phyloP scores from a whole-genome alignment of 2,797 vertebrate species.

The Onychomys leucogaster region DNA sequence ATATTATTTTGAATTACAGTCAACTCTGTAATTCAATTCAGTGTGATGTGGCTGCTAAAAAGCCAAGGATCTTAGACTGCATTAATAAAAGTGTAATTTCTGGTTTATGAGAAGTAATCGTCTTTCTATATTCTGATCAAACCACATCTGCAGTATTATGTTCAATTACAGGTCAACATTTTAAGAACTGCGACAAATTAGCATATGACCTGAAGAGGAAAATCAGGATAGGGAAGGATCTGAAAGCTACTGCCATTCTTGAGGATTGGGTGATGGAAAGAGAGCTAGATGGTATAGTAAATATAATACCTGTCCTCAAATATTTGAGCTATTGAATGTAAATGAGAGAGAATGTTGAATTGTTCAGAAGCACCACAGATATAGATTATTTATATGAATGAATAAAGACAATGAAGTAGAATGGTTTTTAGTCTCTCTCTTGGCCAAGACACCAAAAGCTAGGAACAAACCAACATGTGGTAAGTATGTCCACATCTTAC shows the following conservation, averaged over 20 bases:
- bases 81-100: constrained; percentile 83
- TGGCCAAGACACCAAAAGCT: constrained; percentile 20
- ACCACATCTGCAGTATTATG: constrained; percentile 71
- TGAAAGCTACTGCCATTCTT: constrained; percentile 48
- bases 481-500: neutral
- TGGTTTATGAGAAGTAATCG: constrained; percentile 81
- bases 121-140: constrained; percentile 80
- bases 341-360: constrained; percentile 29
- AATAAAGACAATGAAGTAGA: constrained; percentile 3
- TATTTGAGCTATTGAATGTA: constrained; percentile 17
- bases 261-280: neutral
- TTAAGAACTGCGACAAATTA: constrained; percentile 68
- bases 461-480: neutral
- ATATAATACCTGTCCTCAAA: constrained; percentile 30
- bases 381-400: neutral
- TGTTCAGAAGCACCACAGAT: neutral
- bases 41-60: constrained; percentile 79
- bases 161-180: constrained; percentile 79
- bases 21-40: constrained; percentile 82
- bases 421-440: neutral
- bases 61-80: constrained; percentile 78
- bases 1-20: constrained; percentile 84
- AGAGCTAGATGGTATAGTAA: neutral
- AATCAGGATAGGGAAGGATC: constrained; percentile 6
- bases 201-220: constrained; percentile 57